Evolutionary conservation across 37 sponge, comb jelly and placozoan genomes (phyloP), one percentile per base, ranked within the genome.

Genomic region (Cladorhizidae sp.): DNA sequence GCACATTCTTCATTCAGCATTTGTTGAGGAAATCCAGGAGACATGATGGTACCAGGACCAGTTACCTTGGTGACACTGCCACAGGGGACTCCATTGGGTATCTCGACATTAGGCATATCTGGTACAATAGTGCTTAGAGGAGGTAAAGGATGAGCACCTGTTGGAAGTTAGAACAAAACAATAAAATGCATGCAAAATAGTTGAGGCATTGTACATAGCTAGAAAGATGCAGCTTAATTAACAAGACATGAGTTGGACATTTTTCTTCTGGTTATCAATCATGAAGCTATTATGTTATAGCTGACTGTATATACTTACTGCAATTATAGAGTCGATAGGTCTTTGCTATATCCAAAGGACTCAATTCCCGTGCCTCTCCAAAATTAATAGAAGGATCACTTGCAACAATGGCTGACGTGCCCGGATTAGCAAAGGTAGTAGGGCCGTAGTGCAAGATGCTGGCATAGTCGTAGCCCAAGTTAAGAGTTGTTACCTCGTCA

Each of bases 381-480:
- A 94, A 20, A 0, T 76, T 67, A 67, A 87, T 87, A 0, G 32
- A 63, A 2, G 77, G 51, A 73, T 87, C 75, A 3, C 36, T 62
- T 0, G 88, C 57, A 18, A 40, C 55, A 7, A 94, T 63, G 0
- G 91, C 87, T 8, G 21, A 39, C 9, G 22, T 41, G 22, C 45
- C 18, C 22, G 26, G 40, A 70, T 72, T 58, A 14, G 67, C 25
- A 78, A 85, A 81, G 9, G 85, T 70, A 12, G 42, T 55, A 2
- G 50, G 41, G 51, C 25, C 26, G 67, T 94, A 94, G 70, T 94
- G 94, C 94, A 94, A 90, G 40, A 94, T 85, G 31, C 91, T 89
- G 67, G 85, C 88, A 78, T 85, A 89, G 61, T 93, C 94, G 70
- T 93, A 93, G 12, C 82, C 58, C 1, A 85, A 67, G 28, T 88